Evolutionary conservation across 2,888 invertebrate species (phyloP).

Genomic region (Autographa gamma): DNA sequence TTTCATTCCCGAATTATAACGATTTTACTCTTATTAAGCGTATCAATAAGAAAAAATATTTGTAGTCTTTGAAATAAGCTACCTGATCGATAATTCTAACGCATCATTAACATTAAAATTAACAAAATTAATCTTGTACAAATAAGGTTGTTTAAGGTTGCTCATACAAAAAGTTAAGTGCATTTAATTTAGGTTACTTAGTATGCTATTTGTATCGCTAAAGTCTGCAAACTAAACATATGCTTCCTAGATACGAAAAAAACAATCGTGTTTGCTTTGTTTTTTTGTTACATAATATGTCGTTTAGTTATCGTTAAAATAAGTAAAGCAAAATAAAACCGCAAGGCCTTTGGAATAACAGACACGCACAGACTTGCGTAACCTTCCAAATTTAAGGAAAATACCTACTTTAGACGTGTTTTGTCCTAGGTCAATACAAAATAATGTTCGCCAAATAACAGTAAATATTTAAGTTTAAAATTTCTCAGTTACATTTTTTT

Average conservation of each 20-base stretch:
- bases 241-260: not conserved
- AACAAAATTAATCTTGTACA: not conserved
- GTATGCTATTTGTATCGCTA: not conserved
- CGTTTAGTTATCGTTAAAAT: not conserved
- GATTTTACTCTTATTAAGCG: too few species aligned
- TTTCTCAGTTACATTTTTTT: not conserved
- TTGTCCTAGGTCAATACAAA: conserved; percentile 4
- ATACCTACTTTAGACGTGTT: conserved; percentile 4
- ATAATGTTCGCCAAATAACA: not conserved
- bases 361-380: not conserved
- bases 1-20: too few species aligned
- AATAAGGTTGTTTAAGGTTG: not conserved
- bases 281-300: not conserved
- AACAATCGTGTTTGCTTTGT: not conserved
- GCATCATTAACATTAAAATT: too few species aligned
- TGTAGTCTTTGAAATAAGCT: not conserved
- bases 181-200: not conserved
- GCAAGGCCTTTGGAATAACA: not conserved
- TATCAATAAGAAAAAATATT: not conserved
- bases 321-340: conserved; percentile 1
- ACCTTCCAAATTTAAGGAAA: conserved; percentile 4
- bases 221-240: not conserved
- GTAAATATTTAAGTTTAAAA: not conserved
- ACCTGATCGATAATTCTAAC: not conserved
- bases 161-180: not conserved